These are phyloP conservation scores for Apocheima hispidaria DNA, from an alignment of 2,888 invertebrate genomes.

Conservation along the genomic window DNA sequence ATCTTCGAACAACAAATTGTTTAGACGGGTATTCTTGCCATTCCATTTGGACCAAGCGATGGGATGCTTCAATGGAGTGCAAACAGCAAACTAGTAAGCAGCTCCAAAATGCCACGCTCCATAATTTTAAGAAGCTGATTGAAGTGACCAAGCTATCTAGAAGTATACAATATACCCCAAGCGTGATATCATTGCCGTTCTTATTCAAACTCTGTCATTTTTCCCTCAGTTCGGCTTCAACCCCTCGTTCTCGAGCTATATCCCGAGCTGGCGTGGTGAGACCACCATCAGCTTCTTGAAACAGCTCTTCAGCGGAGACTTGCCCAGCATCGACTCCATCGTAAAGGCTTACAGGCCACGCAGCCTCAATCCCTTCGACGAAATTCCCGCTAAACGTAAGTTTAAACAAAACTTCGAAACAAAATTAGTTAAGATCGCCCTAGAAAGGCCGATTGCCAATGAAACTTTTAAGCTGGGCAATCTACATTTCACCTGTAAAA, in stretches of 20 bases:
- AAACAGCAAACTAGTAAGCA: too few relatives aligned
- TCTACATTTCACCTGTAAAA: too few relatives aligned
- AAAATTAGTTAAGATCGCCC: too few relatives aligned
- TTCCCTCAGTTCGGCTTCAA: constrained; percentile 24
- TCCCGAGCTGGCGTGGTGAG: constrained; percentile 86
- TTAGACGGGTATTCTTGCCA: not conserved
- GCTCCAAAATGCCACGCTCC: too few relatives aligned
- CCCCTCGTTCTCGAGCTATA: constrained; percentile 41
- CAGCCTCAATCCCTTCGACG: constrained; percentile 82
- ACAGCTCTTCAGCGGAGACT: constrained; percentile 86
- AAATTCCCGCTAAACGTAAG: constrained; percentile 88
- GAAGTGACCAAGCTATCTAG: too few relatives aligned
- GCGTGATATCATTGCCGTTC: too few relatives aligned
- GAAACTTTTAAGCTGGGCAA: too few relatives aligned
- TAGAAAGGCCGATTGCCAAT: too few relatives aligned
- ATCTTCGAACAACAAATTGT: not conserved
- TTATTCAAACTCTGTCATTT: constrained; percentile 27
- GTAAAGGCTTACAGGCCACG: constrained; percentile 85
- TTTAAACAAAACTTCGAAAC: constrained; percentile 43
- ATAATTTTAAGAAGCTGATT: too few relatives aligned
- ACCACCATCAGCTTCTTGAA: constrained; percentile 87
- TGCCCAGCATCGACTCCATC: constrained; percentile 83
- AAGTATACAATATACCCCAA: too few relatives aligned
- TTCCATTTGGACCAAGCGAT: too few relatives aligned
- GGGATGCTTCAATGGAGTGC: too few relatives aligned